phyloP scores from a whole-genome alignment of 2,888 invertebrate genomes.

The Hylaea fasciaria region DNA sequence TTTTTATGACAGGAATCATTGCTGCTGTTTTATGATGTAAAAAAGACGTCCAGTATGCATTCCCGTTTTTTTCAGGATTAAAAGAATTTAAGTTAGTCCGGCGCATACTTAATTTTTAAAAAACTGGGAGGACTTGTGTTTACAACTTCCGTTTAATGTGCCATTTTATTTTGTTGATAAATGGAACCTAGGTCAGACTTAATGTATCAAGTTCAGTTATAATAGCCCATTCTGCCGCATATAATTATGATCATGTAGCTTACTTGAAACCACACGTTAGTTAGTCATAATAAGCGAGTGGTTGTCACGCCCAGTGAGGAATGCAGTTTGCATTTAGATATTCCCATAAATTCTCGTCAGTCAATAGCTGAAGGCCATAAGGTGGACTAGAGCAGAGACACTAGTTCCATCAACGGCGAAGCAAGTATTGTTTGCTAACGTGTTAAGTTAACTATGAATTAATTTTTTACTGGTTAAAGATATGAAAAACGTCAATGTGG shows the following conservation, averaged over 20 bases:
- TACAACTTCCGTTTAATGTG: not conserved
- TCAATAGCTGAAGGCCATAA: slow-evolving; percentile 30
- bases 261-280: slow-evolving; percentile 31
- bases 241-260: slow-evolving; percentile 28
- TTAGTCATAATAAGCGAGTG: slow-evolving; percentile 36
- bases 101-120: no score
- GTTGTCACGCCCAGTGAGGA: slow-evolving; percentile 43
- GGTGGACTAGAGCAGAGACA: slow-evolving; percentile 15
- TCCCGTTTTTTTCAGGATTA: not conserved
- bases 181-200: slow-evolving; percentile 10
- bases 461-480: not conserved
- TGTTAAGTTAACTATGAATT: not conserved
- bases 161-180: slow-evolving; percentile 4
- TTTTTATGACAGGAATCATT: not conserved
- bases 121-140: no score
- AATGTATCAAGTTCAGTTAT: slow-evolving; percentile 16
- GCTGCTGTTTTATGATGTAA: no score
- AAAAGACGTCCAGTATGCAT: not conserved
- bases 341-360: slow-evolving; percentile 35
- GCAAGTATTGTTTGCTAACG: not conserved
- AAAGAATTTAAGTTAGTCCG: not conserved
- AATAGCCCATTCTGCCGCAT: slow-evolving; percentile 13
- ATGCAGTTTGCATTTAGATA: slow-evolving; percentile 48
- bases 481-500: not conserved
- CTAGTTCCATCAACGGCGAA: slow-evolving; percentile 16